These are phyloP conservation scores for Naja naja DNA, from an alignment of 2,113 vertebrate species.

Conservation along the genomic window DNA sequence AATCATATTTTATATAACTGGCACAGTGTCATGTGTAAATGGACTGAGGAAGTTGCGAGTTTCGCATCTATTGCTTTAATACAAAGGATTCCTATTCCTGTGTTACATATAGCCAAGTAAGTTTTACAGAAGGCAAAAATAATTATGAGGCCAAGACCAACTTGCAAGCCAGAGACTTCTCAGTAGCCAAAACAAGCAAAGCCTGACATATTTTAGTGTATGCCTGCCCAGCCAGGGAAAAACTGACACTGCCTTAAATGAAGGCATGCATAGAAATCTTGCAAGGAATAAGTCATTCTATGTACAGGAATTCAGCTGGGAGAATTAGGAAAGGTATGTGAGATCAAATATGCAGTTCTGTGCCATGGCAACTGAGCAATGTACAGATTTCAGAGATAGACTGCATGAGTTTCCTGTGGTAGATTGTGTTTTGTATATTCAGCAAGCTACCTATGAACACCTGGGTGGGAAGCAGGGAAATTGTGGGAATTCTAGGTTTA, in stretches of 20 bases:
- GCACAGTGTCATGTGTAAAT: background rate
- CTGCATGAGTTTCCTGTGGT: background rate
- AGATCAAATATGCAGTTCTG: background rate
- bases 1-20: background rate
- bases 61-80: background rate
- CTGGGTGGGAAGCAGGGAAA: background rate
- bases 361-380: background rate
- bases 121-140: constrained; percentile 12
- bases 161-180: background rate
- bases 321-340: background rate
- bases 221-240: background rate
- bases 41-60: background rate
- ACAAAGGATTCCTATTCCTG: background rate
- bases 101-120: background rate
- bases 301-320: background rate
- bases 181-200: constrained; percentile 16
- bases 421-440: background rate
- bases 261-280: background rate
- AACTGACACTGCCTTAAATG: background rate
- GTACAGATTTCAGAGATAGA: background rate
- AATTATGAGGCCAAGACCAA: constrained; percentile 5
- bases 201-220: background rate
- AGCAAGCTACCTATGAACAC: background rate
- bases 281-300: constrained; percentile 17
- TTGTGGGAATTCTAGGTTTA: background rate